Evolutionary conservation across 2,113 vertebrate genomes (phyloP).

Genomic region (Cebus imitator): DNA sequence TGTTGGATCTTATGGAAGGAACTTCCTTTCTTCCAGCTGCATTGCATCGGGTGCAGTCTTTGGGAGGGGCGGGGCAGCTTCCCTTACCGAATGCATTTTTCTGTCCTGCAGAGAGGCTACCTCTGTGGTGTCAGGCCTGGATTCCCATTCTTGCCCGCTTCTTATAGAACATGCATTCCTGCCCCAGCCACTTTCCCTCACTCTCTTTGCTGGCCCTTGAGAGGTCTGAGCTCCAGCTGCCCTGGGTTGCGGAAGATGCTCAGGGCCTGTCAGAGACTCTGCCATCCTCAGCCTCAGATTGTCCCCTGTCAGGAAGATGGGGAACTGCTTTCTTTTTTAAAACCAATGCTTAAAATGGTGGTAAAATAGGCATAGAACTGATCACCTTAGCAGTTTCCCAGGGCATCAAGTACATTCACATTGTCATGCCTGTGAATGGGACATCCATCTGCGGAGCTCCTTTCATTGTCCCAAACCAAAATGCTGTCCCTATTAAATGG

Average conservation of each 20-base stretch:
- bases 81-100: too few relatives aligned
- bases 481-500: rapidly evolving
- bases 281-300: background rate
- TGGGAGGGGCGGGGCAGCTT: background rate
- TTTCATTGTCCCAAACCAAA: background rate
- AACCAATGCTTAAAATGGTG: background rate
- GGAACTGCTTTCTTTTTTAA: background rate
- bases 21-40: background rate
- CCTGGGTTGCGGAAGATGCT: rapidly evolving
- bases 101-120: rapidly evolving
- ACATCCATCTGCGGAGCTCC: rapidly evolving
- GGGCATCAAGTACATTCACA: rapidly evolving
- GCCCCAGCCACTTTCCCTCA: background rate
- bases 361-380: background rate
- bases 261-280: background rate
- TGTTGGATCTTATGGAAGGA: background rate
- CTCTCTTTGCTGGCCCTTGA: background rate
- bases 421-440: too few relatives aligned
- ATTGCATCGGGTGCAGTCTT: rapidly evolving
- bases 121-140: background rate
- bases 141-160: rapidly evolving
- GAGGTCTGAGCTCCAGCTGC: background rate
- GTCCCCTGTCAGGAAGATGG: background rate
- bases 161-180: rapidly evolving
- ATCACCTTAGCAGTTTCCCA: rapidly evolving